A percentile compares a stretch with the other conserved stretches of the same genome.
These are phyloP conservation scores for Perca flavescens DNA, from an alignment of 2,113 vertebrate genomes.

Conservation along the genomic window DNA sequence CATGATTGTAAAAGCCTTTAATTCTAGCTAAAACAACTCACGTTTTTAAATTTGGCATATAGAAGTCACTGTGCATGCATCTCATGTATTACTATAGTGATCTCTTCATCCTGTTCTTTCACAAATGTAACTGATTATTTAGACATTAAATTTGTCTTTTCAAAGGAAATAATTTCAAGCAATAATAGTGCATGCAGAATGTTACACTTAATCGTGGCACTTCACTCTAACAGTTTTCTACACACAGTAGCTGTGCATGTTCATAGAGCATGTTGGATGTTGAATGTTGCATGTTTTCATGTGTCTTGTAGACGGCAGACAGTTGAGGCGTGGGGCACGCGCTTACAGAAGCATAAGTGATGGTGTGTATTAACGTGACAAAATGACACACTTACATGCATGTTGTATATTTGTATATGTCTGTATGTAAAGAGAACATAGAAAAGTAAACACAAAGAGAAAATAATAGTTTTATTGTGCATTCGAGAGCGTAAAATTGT, in stretches of 20 bases:
- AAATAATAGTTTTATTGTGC: not conserved
- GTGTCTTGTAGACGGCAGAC: conserved; percentile 61
- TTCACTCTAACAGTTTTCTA: not conserved
- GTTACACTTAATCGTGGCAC: too few relatives aligned
- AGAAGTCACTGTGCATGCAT: not conserved
- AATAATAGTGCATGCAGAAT: not conserved
- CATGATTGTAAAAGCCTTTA: not conserved
- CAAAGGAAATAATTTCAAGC: not conserved
- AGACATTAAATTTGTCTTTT: not conserved
- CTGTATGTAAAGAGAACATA: not conserved
- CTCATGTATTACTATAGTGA: not conserved
- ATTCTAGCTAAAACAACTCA: not conserved
- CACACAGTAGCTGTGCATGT: conserved; percentile 32
- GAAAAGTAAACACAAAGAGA: not conserved
- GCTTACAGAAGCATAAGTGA: fast-evolving
- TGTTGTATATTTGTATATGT: not conserved
- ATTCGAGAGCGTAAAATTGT: not conserved
- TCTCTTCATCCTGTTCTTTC: not conserved
- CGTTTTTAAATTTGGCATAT: not conserved
- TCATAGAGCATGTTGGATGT: conserved; percentile 49
- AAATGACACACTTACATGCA: not conserved
- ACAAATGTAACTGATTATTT: not conserved
- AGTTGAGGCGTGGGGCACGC: conserved; percentile 16
- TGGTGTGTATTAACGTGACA: conserved; percentile 21
- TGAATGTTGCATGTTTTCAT: conserved; percentile 65